Base-by-base conservation (phyloP, 2,797 vertebrate species). In the Sciaenops ocellatus region DNA sequence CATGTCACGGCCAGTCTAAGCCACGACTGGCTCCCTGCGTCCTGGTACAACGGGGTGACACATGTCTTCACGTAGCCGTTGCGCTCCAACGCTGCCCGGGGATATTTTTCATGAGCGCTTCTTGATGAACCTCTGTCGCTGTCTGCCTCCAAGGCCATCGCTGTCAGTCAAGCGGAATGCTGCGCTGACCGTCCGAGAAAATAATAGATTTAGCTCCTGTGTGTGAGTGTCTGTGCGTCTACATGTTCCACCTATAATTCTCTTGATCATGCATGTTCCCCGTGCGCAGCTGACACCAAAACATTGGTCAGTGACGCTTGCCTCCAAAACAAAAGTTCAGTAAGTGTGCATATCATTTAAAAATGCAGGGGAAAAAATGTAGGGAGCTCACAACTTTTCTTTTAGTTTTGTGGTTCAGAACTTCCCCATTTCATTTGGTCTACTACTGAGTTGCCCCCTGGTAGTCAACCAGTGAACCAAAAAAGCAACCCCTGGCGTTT, bases 51-150 rank as follows among this genome's bases (percentile, higher is more conserved):
- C 78, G 92, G 87, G 78, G 73, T 89, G 79, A 91, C 94, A 90
- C 93, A 86, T 79, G 92, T 89, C 89, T 85, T 81, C 85, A 91
- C 90, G 82, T 92, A 92, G 86, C 93, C 89, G 83, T 79, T 90
- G 87, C 91, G 94, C 86, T 93, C 92, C 84, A 69, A 69, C 81
- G 85, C 86, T 26, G 90, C 92, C 87, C 85, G 78, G 65, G 90
- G 92, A 82, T 76, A 55, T 89, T 90, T 90, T 67, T 92, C 94
- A 67, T 80, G 86, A 59, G 91, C 90, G 76, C 84, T 74, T 63
- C 85, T 89, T 22, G 90, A 92, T 74, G 89, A 90, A 79, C 81
- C 84, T 77, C 88, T 81, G 89, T 79, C 77, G 69, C 84, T 65
- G 83, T 89, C 84, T 17, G 90, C 81, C 85, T 94, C 93, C 82